Percentiles rank a stretch among this genome's conserved stretches.
phyloP scores from a whole-genome alignment of 2,888 invertebrate species.

The Galerucella calmariensis region DNA sequence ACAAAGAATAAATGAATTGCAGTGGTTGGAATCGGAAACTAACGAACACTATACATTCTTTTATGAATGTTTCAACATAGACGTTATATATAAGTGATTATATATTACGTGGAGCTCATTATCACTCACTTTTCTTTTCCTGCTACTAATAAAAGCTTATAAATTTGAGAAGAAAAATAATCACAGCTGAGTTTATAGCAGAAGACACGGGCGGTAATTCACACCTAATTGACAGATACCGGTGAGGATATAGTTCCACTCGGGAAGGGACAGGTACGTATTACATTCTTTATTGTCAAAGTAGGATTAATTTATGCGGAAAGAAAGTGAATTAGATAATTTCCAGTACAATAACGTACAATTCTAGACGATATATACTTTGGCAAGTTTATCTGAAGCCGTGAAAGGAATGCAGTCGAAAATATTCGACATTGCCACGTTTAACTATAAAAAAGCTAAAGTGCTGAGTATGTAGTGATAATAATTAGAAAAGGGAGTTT shows the following conservation, averaged over 20 bases:
- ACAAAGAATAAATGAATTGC: no score
- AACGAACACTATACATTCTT: background rate
- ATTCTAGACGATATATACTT: no score
- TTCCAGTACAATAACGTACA: no score
- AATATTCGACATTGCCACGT: no score
- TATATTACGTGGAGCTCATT: slow-evolving; percentile 41
- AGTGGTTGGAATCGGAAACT: background rate
- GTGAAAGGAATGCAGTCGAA: no score
- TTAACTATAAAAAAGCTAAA: no score
- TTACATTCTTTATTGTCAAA: background rate
- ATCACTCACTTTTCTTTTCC: slow-evolving; percentile 37
- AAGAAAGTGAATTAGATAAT: no score
- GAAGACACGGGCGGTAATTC: slow-evolving; percentile 59
- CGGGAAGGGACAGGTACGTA: slow-evolving; percentile 37
- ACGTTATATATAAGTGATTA: background rate
- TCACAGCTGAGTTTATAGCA: slow-evolving; percentile 50
- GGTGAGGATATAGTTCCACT: slow-evolving; percentile 62
- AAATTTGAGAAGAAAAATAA: slow-evolving; percentile 52
- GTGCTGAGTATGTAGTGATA: no score
- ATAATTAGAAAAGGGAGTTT: no score
- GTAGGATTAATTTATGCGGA: no score
- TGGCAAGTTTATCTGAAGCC: no score
- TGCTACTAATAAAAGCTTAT: slow-evolving; percentile 47
- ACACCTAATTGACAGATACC: slow-evolving; percentile 64
- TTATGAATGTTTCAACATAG: background rate